These are phyloP conservation scores for Chironomus riparius DNA, from an alignment of 2,888 invertebrate species.

Conservation along the genomic window DNA sequence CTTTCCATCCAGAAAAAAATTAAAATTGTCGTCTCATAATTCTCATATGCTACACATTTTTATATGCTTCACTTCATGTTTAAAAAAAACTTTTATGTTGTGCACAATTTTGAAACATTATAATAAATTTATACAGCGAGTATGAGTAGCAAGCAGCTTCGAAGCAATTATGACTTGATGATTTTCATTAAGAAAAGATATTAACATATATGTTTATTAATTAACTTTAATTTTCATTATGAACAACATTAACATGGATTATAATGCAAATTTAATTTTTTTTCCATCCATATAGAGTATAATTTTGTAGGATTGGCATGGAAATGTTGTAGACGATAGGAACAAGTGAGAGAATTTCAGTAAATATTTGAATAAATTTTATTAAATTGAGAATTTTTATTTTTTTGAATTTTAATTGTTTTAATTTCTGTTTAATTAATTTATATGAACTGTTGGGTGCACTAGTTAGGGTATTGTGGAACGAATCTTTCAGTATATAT, in stretches of 20 bases:
- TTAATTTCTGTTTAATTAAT: too few relatives aligned
- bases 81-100: not conserved
- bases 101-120: not conserved
- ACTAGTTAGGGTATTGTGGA: too few relatives aligned
- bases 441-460: too few relatives aligned
- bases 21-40: not conserved
- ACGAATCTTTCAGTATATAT: too few relatives aligned
- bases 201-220: slow-evolving; percentile 4
- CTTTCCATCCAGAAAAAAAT: not conserved
- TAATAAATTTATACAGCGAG: not conserved
- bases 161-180: too few relatives aligned
- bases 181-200: not conserved
- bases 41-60: not conserved
- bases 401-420: too few relatives aligned
- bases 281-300: not conserved
- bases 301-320: not conserved
- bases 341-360: too few relatives aligned
- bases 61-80: not conserved
- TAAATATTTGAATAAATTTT: too few relatives aligned
- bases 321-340: too few relatives aligned
- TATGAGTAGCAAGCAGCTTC: too few relatives aligned
- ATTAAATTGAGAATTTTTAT: too few relatives aligned
- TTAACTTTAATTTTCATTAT: not conserved
- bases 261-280: not conserved
- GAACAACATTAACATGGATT: not conserved